Evolutionary conservation across 1,140 invertebrate genomes (phyloP).

Genomic region (Drosophila repleta): DNA sequence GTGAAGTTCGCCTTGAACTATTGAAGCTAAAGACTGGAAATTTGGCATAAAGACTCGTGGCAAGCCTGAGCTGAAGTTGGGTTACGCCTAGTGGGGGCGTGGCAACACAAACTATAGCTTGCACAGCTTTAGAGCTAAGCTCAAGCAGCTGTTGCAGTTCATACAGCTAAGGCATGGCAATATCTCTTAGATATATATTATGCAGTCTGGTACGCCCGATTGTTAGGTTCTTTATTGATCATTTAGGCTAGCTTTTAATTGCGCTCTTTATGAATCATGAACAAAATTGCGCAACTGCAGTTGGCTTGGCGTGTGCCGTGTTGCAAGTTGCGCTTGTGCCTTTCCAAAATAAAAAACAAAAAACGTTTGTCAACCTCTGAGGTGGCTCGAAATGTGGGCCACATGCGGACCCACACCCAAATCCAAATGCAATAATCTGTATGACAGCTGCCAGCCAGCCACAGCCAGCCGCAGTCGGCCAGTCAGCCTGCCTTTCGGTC

Average conservation of each 20-base stretch:
- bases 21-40: too few relatives aligned
- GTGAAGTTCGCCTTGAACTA: too few relatives aligned
- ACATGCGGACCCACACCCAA: constrained; percentile 45
- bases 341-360: constrained; percentile 40
- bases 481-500: constrained; percentile 46
- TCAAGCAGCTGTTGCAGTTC: too few relatives aligned
- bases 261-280: constrained; percentile 64
- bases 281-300: constrained; percentile 62
- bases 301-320: constrained; percentile 60
- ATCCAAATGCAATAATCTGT: constrained; percentile 14
- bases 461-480: too few relatives aligned
- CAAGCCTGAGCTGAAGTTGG: too few relatives aligned
- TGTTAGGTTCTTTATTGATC: too few relatives aligned
- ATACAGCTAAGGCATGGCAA: too few relatives aligned
- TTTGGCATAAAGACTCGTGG: too few relatives aligned
- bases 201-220: too few relatives aligned
- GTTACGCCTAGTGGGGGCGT: too few relatives aligned
- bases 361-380: constrained; percentile 61
- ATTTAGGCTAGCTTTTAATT: constrained; percentile 43
- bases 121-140: too few relatives aligned
- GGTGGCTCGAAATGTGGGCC: constrained; percentile 20
- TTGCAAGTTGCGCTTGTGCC: constrained; percentile 32
- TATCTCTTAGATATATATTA: not conserved
- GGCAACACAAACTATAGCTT: too few relatives aligned
- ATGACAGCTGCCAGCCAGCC: constrained; percentile 29